Conservation (phyloP, 1,140 invertebrate genomes). For the Calliopsis andreniformis region DNA sequence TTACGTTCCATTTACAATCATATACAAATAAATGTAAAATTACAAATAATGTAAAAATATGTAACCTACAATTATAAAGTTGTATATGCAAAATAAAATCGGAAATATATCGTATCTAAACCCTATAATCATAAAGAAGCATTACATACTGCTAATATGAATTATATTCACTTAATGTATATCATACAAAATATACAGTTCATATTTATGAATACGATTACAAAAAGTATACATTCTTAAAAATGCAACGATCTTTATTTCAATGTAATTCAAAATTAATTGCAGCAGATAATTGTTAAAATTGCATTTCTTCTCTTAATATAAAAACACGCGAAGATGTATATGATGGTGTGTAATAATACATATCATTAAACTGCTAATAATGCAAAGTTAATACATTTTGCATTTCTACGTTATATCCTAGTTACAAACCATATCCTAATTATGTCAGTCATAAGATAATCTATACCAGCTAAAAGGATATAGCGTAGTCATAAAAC, state of each 20-base stretch:
- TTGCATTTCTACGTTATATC: constrained; percentile 6
- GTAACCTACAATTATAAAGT: background rate
- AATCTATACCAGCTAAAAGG: no score
- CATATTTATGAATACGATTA: constrained; percentile 9
- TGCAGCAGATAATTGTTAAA: constrained; percentile 26
- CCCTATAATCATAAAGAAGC: background rate
- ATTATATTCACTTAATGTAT: background rate
- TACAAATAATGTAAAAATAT: background rate
- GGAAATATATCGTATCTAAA: background rate
- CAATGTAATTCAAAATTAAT: constrained; percentile 16
- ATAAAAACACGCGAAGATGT: background rate
- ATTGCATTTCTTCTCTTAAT: background rate
- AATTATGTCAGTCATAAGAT: constrained; percentile 6
- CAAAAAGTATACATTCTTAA: background rate
- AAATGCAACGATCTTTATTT: background rate
- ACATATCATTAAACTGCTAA: background rate
- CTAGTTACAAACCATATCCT: constrained; percentile 26
- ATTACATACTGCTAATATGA: background rate
- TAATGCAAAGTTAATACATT: background rate
- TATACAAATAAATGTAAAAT: background rate
- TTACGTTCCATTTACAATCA: background rate
- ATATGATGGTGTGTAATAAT: background rate
- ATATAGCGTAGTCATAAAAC: no score
- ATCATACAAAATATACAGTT: background rate
- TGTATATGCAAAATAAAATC: background rate